Evolutionary conservation across 2,113 vertebrate genomes (phyloP).

Genomic region (Sinosuthora webbiana): DNA sequence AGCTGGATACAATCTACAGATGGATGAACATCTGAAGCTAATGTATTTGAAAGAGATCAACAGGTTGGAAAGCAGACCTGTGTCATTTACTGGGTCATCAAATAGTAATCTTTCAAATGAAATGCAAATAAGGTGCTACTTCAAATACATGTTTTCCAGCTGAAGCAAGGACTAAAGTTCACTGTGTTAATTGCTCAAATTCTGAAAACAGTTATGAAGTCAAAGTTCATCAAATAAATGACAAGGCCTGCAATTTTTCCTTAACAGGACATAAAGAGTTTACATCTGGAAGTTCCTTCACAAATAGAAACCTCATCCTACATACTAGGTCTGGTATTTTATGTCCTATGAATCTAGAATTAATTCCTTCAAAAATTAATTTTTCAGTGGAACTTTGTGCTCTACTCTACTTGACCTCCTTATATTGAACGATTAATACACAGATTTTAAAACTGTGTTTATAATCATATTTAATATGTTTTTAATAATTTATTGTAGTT

Average conservation of each 20-base stretch:
- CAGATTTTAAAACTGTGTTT: neutral
- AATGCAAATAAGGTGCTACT: neutral
- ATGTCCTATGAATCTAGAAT: neutral
- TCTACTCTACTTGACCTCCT: neutral
- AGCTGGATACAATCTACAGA: neutral
- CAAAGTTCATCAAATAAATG: constrained; percentile 3
- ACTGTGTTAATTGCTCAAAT: constrained; percentile 7
- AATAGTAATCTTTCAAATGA: neutral
- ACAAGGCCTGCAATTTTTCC: neutral
- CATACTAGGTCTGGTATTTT: neutral
- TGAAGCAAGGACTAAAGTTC: constrained; percentile 1
- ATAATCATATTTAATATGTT: neutral
- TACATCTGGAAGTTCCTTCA: neutral
- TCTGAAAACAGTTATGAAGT: neutral
- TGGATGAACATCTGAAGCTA: neutral
- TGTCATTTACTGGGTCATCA: neutral
- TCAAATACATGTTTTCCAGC: neutral
- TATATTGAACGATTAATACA: neutral
- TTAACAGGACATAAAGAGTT: neutral
- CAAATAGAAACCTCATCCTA: neutral
- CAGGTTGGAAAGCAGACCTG: neutral
- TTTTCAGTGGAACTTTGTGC: neutral
- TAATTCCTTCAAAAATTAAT: neutral
- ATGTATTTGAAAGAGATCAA: neutral
- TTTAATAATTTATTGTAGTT: neutral